Conservation (phyloP, 2,797 vertebrate genomes). For the Poeciliopsis presidionis region DNA sequence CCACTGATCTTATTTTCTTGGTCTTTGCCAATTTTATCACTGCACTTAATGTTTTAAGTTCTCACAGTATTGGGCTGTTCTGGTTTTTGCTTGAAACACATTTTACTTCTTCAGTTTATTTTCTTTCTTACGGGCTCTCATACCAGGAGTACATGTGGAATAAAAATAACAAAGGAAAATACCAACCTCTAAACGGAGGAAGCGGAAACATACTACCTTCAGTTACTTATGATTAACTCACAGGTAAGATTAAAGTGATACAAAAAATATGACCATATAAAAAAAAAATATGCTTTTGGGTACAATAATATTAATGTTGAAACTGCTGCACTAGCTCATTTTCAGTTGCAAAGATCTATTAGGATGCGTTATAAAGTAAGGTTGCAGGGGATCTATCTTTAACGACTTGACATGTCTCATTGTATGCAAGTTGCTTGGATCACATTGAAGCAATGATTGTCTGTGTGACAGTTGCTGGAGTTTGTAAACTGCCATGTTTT, state of each 20-base stretch:
- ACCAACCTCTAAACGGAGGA: constrained; percentile 9
- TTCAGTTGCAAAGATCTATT: neutral
- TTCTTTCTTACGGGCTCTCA: neutral
- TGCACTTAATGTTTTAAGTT: constrained; percentile 3
- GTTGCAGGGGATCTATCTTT: neutral
- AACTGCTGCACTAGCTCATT: neutral
- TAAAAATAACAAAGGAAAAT: constrained; percentile 11
- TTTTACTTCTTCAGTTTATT: neutral
- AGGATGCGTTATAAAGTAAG: no score
- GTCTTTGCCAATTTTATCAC: constrained; percentile 6
- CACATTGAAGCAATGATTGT: neutral
- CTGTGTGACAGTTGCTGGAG: neutral
- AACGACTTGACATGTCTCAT: neutral
- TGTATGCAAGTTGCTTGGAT: neutral
- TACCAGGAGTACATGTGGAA: constrained; percentile 1
- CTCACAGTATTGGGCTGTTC: constrained; percentile 7
- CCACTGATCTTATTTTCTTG: constrained; percentile 21
- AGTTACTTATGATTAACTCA: neutral
- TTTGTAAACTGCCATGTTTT: neutral
- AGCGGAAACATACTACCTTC: neutral
- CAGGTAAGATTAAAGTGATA: neutral
- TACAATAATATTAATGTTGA: neutral
- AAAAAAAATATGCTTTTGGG: neutral
- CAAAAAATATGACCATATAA: neutral
- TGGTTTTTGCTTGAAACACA: constrained; percentile 24